Conservation (phyloP, 2,888 invertebrate genomes). For the Volucella bombylans region DNA sequence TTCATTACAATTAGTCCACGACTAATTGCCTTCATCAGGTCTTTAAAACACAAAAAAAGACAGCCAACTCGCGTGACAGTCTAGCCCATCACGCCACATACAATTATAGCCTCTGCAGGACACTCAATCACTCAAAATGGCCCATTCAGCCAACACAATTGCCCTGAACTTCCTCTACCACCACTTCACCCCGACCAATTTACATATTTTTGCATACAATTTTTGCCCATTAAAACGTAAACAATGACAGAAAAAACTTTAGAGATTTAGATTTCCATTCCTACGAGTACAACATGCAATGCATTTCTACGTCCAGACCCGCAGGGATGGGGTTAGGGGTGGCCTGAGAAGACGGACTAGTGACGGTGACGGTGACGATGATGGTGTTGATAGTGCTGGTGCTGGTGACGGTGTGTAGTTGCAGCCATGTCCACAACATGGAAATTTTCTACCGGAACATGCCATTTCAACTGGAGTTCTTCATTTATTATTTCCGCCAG, state of each 20-base stretch:
- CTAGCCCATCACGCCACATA: constrained; percentile 46
- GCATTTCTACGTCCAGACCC: too few species aligned
- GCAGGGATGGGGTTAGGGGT: neutral
- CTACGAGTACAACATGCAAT: constrained; percentile 45
- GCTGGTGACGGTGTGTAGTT: neutral
- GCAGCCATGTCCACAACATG: constrained; percentile 37
- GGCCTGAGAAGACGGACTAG: neutral
- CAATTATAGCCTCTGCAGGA: constrained; percentile 68
- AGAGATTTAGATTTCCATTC: constrained; percentile 52
- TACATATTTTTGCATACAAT: constrained; percentile 62
- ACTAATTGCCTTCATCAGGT: constrained; percentile 15
- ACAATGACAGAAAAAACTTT: constrained; percentile 37
- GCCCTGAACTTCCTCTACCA: neutral
- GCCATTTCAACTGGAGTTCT: constrained; percentile 69
- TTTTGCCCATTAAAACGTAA: constrained; percentile 47
- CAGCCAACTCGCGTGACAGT: constrained; percentile 46
- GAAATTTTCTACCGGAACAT: constrained; percentile 62
- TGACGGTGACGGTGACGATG: neutral
- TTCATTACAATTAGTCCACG: neutral
- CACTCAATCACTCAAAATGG: constrained; percentile 60
- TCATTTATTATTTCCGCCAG: constrained; percentile 73
- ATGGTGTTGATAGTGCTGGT: constrained; percentile 16
- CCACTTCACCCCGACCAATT: constrained; percentile 26
- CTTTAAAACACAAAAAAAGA: constrained; percentile 29
- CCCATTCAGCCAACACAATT: neutral